Conservation (phyloP, 1,140 invertebrate genomes). For the Maniola jurtina region DNA sequence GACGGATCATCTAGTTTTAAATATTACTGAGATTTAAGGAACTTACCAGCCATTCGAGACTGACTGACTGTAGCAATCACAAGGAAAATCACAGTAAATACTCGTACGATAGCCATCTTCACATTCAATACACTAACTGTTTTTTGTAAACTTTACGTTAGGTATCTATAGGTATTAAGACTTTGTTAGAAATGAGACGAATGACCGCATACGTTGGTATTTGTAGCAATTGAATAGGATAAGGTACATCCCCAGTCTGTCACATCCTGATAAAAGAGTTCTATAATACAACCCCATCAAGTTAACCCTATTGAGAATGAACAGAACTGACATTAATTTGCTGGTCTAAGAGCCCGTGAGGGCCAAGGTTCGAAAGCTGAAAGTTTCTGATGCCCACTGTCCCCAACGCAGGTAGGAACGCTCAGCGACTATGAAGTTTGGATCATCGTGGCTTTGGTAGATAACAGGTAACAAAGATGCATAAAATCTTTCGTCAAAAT, state of each 20-base stretch:
- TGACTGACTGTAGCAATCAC: conserved; percentile 1
- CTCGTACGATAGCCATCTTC: neutral
- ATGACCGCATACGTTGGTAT: neutral
- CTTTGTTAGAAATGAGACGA: neutral
- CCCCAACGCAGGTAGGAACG: too few relatives aligned
- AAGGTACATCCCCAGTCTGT: conserved; percentile 19
- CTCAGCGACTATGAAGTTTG: too few relatives aligned
- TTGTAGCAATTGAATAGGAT: conserved; percentile 5
- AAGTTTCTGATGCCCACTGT: too few relatives aligned
- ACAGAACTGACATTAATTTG: too few relatives aligned
- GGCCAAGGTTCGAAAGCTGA: too few relatives aligned
- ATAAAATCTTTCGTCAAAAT: too few relatives aligned
- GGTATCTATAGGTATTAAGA: too few relatives aligned
- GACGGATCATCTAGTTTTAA: too few relatives aligned
- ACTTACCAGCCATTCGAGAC: neutral
- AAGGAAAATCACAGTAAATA: neutral
- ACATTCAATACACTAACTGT: neutral
- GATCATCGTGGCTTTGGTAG: too few relatives aligned
- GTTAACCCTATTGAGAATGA: neutral
- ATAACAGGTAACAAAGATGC: too few relatives aligned
- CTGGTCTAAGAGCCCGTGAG: too few relatives aligned
- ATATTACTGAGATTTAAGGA: neutral
- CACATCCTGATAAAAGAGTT: neutral
- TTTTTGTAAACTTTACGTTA: neutral
- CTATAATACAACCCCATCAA: neutral